phyloP scores from a whole-genome alignment of 2,113 vertebrate species.

The Falco punctatus region DNA sequence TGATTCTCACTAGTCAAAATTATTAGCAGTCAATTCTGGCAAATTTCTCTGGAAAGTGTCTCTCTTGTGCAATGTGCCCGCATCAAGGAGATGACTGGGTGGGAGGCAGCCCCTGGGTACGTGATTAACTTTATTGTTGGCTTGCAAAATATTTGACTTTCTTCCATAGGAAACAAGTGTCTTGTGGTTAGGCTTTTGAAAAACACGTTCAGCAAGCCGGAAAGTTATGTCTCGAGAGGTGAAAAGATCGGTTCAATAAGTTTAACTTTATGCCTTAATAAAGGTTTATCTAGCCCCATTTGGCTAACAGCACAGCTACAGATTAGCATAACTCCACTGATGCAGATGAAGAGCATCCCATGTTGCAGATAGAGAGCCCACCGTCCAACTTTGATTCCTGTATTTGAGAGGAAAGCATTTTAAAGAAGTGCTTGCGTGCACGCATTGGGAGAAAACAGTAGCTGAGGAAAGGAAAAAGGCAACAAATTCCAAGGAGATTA shows the following conservation, averaged over 20 bases:
- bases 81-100: not conserved
- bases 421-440: not conserved
- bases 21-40: not conserved
- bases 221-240: not conserved
- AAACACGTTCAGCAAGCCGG: not conserved
- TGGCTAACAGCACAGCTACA: not conserved
- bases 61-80: not conserved
- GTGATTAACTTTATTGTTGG: not conserved
- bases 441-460: not conserved
- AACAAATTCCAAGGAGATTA: constrained; percentile 29
- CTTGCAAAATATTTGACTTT: not conserved
- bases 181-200: not conserved
- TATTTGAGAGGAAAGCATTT: not conserved
- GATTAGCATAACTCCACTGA: not conserved
- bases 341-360: not conserved
- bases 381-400: not conserved
- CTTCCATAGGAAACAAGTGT: not conserved
- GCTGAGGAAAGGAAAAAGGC: constrained; percentile 9
- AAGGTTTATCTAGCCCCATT: not conserved
- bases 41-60: not conserved
- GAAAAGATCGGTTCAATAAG: not conserved
- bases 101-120: not conserved
- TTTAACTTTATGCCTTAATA: not conserved
- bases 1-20: not conserved
- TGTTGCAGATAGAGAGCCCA: accelerated